Conservation (phyloP, 2,797 vertebrate genomes). For the Heteromormyrus szaboi region DNA sequence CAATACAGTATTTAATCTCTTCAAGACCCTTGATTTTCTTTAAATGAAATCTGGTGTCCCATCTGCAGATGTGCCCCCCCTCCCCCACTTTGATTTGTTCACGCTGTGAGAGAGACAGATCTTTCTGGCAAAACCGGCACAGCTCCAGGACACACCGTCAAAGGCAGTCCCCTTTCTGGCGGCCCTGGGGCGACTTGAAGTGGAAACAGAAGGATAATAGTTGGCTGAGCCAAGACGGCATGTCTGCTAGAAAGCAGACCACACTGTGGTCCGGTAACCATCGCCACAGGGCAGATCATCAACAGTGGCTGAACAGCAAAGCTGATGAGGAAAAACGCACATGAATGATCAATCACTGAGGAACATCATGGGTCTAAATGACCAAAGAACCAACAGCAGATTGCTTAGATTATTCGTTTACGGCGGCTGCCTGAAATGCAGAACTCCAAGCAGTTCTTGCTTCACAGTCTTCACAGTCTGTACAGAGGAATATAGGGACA, state of each 20-base stretch:
- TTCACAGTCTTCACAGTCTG: background rate
- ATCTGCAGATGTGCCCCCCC: slow-evolving; percentile 43
- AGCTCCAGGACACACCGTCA: slow-evolving; percentile 18
- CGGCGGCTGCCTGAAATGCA: background rate
- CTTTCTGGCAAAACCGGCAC: slow-evolving; percentile 34
- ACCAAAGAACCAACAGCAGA: background rate
- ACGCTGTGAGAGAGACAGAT: slow-evolving; percentile 33
- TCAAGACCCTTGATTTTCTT: slow-evolving; percentile 37
- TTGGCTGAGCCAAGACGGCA: slow-evolving; percentile 17
- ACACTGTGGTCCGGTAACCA: background rate
- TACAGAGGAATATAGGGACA: background rate
- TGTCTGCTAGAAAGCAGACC: background rate
- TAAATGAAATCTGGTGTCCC: slow-evolving; percentile 33
- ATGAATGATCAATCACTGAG: background rate
- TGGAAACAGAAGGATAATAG: slow-evolving; percentile 22
- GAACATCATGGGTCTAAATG: background rate
- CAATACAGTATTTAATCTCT: slow-evolving; percentile 25
- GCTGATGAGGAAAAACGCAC: background rate
- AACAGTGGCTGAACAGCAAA: background rate
- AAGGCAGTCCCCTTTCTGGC: slow-evolving; percentile 4
- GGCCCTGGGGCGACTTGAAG: slow-evolving; percentile 20
- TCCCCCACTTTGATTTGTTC: slow-evolving; percentile 45
- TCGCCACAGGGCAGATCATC: background rate
- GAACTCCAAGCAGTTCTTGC: background rate
- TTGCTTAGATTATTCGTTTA: background rate